These are phyloP conservation scores for Porites lutea DNA, from an alignment of 64 coral and sea anemone species.

Conservation along the genomic window DNA sequence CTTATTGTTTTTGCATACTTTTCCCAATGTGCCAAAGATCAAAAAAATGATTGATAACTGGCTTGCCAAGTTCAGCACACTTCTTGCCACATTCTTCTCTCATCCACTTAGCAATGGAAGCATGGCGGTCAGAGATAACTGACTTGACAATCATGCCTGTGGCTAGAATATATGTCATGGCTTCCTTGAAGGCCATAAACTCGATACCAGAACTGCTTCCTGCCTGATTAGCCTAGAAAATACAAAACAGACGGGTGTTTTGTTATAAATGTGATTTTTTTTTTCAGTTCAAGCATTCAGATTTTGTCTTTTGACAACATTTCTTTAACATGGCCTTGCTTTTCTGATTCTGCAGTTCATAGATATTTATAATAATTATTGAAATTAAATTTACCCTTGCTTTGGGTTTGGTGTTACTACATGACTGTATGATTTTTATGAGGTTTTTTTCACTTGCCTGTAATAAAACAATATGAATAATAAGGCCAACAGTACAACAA, in stretches of 20 bases:
- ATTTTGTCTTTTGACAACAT: too few species aligned
- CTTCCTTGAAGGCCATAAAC: constrained; percentile 39
- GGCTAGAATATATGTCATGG: constrained; percentile 23
- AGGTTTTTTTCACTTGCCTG: background rate
- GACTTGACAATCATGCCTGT: constrained; percentile 53
- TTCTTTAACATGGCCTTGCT: too few species aligned
- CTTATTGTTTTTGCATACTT: constrained; percentile 28
- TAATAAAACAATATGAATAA: constrained; percentile 9
- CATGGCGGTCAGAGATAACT: constrained; percentile 57
- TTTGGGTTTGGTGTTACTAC: background rate
- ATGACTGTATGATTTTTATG: background rate
- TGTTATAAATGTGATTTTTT: too few species aligned
- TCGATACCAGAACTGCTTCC: constrained; percentile 70
- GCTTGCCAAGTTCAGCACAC: constrained; percentile 59
- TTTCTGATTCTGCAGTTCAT: too few species aligned
- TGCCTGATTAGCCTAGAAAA: constrained; percentile 57
- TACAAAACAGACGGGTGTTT: background rate
- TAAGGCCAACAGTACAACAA: constrained; percentile 54
- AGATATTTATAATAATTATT: too few species aligned
- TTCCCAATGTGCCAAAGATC: constrained; percentile 75
- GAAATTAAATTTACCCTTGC: too few species aligned
- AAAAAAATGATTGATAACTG: constrained; percentile 53
- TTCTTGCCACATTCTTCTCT: constrained; percentile 51
- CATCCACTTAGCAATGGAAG: constrained; percentile 71
- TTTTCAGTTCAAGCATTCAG: too few species aligned